phyloP scores from a whole-genome alignment of 2,888 invertebrate species.

The Vandiemenella viatica region DNA sequence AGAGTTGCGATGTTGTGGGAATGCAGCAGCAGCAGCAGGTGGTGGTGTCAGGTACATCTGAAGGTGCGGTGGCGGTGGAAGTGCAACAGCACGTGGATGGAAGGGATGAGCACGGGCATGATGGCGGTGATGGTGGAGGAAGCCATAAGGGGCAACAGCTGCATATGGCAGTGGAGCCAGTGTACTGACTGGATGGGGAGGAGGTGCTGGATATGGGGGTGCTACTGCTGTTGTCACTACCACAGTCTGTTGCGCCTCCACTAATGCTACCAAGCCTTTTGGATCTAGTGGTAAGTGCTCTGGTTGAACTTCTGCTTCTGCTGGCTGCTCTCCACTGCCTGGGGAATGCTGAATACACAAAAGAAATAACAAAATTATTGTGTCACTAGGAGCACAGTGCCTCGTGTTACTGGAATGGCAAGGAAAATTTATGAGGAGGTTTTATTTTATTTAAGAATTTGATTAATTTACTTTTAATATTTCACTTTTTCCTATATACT shows the following conservation, averaged over 20 bases:
- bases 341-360: constrained; percentile 37
- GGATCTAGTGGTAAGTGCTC: constrained; percentile 42
- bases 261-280: constrained; percentile 39
- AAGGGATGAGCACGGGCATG: constrained; percentile 26
- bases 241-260: constrained; percentile 28
- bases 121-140: constrained; percentile 38
- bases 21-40: constrained; percentile 18
- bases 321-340: constrained; percentile 39
- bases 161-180: constrained; percentile 43
- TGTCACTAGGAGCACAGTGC: too few relatives aligned
- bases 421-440: too few relatives aligned
- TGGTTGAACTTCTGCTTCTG: constrained; percentile 41
- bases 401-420: too few relatives aligned
- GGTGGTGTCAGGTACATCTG: constrained; percentile 34
- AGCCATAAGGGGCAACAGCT: constrained; percentile 46
- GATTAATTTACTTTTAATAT: too few relatives aligned
- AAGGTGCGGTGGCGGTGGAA: constrained; percentile 34
- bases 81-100: constrained; percentile 21
- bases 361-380: not conserved
- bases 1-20: constrained; percentile 15
- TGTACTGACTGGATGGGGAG: constrained; percentile 33
- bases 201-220: constrained; percentile 36
- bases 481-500: too few relatives aligned
- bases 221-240: constrained; percentile 37
- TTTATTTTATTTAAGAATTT: too few relatives aligned